Evolutionary conservation across 2,888 invertebrate species (phyloP).

Genomic region (Rotaria sp.): DNA sequence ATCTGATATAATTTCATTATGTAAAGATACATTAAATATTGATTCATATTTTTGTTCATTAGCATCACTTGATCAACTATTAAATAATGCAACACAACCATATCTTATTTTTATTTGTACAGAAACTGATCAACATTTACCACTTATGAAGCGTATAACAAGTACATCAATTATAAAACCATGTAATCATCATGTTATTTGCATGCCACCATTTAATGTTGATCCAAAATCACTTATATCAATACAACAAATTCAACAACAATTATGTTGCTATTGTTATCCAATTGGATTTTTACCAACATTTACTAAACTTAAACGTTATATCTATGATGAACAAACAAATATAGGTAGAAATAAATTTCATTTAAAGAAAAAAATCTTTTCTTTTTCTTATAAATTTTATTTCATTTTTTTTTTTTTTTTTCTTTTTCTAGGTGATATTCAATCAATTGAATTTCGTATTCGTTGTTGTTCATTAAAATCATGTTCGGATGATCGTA

Average conservation of each 20-base stretch:
- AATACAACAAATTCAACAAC: background rate
- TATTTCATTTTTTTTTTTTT: background rate
- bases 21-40: constrained; percentile 7
- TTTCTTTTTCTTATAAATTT: too few species aligned
- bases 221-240: background rate
- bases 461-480: background rate
- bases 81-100: background rate
- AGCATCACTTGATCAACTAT: background rate
- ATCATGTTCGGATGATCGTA: background rate
- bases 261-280: constrained; percentile 17
- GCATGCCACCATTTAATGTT: constrained; percentile 23
- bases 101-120: background rate
- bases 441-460: constrained; percentile 15
- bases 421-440: background rate
- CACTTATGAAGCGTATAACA: background rate
- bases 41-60: constrained; percentile 1
- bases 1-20: background rate
- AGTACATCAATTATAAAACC: background rate
- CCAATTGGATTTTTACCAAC: constrained; percentile 11
- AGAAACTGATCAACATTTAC: constrained; percentile 8
- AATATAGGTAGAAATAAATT: background rate
- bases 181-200: constrained; percentile 1
- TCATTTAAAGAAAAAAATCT: too few species aligned
- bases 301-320: constrained; percentile 3
- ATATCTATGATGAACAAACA: background rate